These are phyloP conservation scores for Flabesymbios commensalis DNA, from an alignment of 2,888 invertebrate genomes.

Conservation along the genomic window DNA sequence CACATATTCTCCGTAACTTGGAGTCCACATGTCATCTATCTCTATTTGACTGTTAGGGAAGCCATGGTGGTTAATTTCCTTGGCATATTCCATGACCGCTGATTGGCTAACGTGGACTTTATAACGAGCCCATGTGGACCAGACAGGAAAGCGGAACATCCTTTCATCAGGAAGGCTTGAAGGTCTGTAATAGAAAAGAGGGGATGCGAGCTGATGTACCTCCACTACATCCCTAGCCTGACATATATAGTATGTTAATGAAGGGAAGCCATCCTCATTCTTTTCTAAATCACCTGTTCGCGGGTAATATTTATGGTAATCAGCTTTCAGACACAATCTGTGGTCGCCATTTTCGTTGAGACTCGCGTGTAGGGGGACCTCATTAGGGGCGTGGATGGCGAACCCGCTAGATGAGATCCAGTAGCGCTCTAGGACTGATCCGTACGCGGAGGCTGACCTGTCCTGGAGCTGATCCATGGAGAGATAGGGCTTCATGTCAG, in stretches of 20 bases:
- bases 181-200: constrained; percentile 69
- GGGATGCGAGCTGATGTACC: constrained; percentile 70
- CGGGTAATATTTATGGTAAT: neutral
- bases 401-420: constrained; percentile 74
- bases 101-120: constrained; percentile 71
- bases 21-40: constrained; percentile 83
- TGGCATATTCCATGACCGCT: constrained; percentile 15
- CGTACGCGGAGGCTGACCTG: neutral
- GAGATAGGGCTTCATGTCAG: constrained; percentile 44
- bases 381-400: constrained; percentile 70
- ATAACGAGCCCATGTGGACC: constrained; percentile 86
- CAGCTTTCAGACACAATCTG: constrained; percentile 61
- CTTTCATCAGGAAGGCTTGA: constrained; percentile 69
- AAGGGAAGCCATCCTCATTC: neutral
- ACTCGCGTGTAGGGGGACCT: constrained; percentile 76
- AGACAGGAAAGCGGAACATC: constrained; percentile 80
- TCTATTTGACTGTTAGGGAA: constrained; percentile 63
- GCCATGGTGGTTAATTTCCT: constrained; percentile 40
- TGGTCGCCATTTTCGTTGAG: constrained; percentile 69
- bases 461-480: constrained; percentile 23
- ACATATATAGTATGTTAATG: constrained; percentile 68
- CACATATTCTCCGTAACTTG: constrained; percentile 81
- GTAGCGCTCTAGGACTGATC: constrained; percentile 40
- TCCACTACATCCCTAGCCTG: constrained; percentile 66
- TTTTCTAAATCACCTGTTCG: too few species aligned